Evolutionary conservation across 2,888 invertebrate species (phyloP), one percentile per base, ranked within the genome.

Genomic region (Eurytoma californica): DNA sequence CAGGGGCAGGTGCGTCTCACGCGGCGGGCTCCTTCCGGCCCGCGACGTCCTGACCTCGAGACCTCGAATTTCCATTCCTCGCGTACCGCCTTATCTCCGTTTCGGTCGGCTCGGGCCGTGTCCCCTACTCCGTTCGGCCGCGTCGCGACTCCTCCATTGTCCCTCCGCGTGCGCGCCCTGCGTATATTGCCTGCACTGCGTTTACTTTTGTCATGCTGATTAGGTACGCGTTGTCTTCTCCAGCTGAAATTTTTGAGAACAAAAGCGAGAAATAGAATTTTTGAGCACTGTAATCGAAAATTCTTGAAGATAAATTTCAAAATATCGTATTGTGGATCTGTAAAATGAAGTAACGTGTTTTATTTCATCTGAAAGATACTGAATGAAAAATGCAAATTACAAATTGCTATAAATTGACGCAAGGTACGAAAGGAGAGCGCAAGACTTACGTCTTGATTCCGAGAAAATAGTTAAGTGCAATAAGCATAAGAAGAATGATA

Each of bases 31-130:
- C 65, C 39, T 39, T 39, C 68, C n/a, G 39, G 51, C 39, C 24
- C 60, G 7, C 77, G 83, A 83, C 82, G 80, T 80, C 76, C 80
- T 83, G 84, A 83, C 84, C 84, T 80, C 83, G 75, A 84, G 83
- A 83, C 83, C 83, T 83, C 83, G 82, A 83, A 83, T 81, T 79
- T 81, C 67, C 78, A 79, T 80, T 73, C 63, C 24, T 39, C 39
- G 63, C 51, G 39, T 55, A 28, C 47, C 55, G 58, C 47, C 28
- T 51, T n/a, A 51, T 58, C 24, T 66, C 53, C 55, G 60, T 39
- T 68, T n/a, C 28, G 16, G 57, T n/a, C 73, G 39, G 39, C 39
- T 39, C 39, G 39, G 9, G 7, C 9, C 39, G 39, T 39, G 9
- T 9, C 39, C 39, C 24, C 24, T 24, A 24, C 24, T 24, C 24